Conservation (phyloP, 1,140 invertebrate genomes). For the Anthonomus grandis region DNA sequence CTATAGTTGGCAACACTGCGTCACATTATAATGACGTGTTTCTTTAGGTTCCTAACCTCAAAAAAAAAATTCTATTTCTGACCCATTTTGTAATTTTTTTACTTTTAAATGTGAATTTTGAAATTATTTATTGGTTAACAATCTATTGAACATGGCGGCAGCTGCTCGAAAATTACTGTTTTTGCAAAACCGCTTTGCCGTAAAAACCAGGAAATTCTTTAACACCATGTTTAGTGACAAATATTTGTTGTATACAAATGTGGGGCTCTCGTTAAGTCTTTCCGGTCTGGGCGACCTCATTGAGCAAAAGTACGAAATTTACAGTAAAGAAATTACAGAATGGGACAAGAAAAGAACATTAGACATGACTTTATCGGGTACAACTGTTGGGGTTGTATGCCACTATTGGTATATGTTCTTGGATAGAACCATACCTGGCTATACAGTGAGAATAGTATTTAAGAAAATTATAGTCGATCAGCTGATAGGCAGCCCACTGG, state of each 20-base stretch:
- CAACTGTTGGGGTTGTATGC: slow-evolving; percentile 75
- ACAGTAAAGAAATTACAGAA: slow-evolving; percentile 57
- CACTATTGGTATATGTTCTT: slow-evolving; percentile 81
- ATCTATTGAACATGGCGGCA: no score
- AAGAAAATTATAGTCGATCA: slow-evolving; percentile 90
- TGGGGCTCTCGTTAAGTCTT: slow-evolving; percentile 73
- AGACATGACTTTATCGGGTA: slow-evolving; percentile 77
- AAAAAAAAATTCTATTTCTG: no score
- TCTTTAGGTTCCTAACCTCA: no score
- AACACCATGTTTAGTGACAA: slow-evolving; percentile 62
- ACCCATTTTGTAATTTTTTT: no score
- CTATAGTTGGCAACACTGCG: no score
- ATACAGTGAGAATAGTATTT: slow-evolving; percentile 63
- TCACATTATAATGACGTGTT: no score
- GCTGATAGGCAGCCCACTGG: slow-evolving; percentile 80
- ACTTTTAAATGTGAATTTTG: no score
- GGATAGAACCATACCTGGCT: slow-evolving; percentile 67
- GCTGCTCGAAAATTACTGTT: background rate
- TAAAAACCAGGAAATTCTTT: slow-evolving; percentile 23
- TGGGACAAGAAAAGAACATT: slow-evolving; percentile 67
- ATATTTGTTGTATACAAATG: slow-evolving; percentile 81
- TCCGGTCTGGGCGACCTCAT: slow-evolving; percentile 77
- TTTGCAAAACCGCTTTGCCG: background rate
- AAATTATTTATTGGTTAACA: no score
- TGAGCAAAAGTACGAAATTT: slow-evolving; percentile 82